phyloP scores from a whole-genome alignment of 2,797 vertebrate genomes.

The Sorex maritimensis region DNA sequence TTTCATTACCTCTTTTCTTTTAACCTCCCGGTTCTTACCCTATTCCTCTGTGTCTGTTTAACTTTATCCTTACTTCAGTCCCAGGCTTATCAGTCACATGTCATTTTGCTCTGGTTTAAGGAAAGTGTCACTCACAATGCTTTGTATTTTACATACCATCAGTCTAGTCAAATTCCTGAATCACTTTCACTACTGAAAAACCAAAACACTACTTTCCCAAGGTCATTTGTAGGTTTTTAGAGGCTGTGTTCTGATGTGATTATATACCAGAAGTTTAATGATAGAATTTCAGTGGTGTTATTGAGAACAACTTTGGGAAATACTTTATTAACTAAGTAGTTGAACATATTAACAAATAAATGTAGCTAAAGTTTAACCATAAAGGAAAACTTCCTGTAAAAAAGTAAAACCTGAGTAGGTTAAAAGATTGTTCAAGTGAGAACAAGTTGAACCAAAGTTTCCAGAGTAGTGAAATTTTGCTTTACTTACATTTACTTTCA shows the following conservation, averaged over 20 bases:
- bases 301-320: neutral
- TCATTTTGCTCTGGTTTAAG: constrained; percentile 33
- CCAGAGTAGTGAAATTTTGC: neutral
- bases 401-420: constrained; percentile 9
- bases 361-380: constrained; percentile 47
- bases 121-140: neutral
- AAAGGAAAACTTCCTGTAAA: neutral
- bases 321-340: neutral
- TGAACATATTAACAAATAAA: constrained; percentile 44
- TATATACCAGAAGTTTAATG: constrained; percentile 31
- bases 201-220: neutral
- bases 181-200: neutral
- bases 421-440: constrained; percentile 34
- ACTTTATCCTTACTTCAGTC: neutral
- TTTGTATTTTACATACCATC: constrained; percentile 27
- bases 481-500: constrained; percentile 29
- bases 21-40: neutral
- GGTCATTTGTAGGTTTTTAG: neutral
- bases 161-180: constrained; percentile 43
- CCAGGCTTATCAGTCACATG: neutral
- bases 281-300: neutral
- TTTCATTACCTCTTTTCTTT: constrained; percentile 8
- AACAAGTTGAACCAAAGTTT: constrained; percentile 49
- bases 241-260: neutral
- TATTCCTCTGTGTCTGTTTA: neutral